Evolutionary conservation across 2,888 invertebrate species (phyloP), one percentile per base, ranked within the genome.

Genomic region (Antheraea assamensis): DNA sequence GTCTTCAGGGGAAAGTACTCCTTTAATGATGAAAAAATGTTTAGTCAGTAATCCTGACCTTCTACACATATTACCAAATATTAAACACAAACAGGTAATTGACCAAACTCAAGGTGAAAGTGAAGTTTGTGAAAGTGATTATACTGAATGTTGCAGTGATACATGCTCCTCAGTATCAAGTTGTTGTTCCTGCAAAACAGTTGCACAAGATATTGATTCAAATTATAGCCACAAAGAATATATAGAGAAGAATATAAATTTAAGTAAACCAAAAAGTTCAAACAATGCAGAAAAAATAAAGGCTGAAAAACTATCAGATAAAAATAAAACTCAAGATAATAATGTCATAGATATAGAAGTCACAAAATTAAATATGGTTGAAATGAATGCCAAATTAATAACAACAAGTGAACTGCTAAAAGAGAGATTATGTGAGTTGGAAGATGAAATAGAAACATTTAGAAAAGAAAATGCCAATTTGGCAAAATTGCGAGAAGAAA

Each of bases 341-440:
- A 88, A 78, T 84, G 81, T 84, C 80, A 87, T 84, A 75, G 85
- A 87, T 78, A 86, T 81, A 84, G 88, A 90, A 79, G 80, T 74
- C 74, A 86, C 89, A 79, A 92, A 91, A 87, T 84, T 84, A 73
- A 89, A 92, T 76, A 92, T 91, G 86, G 89, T 85, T 80, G 91
- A 94, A 85, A 93, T 91, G 88, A 91, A 94, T 86, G 88, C 90
- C 68, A 94, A 94, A 82, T 88, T 94, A 81, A 85, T 95, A 80
- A 95, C 95, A 77, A 95, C 95, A 79, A 95, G 95, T 83, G 95
- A 96, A 81, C 84, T 96, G 70, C 83, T 96, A 76, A 95, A 96
- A 87, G 93, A 91, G 27, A 96, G 97, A 72, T 90, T 97, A 0
- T 83, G 91, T 66, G 96, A 97, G 84, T 88, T 97, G 61, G 96